A percentile compares a stretch with the other conserved stretches of the same genome.
These are phyloP conservation scores for Poliocrania exsul DNA, from an alignment of 2,797 vertebrate species.

Conservation along the genomic window DNA sequence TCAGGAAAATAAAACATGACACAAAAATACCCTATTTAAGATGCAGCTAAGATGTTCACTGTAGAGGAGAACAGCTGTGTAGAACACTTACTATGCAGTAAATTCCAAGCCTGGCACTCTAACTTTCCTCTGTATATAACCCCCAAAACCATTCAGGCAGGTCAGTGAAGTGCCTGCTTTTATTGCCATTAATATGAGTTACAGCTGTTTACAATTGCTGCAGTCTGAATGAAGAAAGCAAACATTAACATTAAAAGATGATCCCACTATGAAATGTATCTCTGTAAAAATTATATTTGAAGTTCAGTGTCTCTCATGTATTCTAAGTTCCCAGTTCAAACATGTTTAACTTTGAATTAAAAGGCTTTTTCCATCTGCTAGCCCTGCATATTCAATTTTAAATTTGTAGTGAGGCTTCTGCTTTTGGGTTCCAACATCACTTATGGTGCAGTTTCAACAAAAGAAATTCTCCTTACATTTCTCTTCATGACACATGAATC, in stretches of 20 bases:
- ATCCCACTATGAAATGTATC: not conserved
- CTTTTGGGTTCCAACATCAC: not conserved
- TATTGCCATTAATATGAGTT: not conserved
- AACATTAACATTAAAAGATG: not conserved
- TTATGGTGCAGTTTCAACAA: not conserved
- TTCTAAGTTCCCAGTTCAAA: constrained; percentile 13
- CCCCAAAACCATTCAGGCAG: not conserved
- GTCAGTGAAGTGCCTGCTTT: constrained; percentile 3
- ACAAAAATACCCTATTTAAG: not conserved
- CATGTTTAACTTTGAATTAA: not conserved
- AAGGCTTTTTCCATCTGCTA: constrained; percentile 3
- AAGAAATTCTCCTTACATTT: not conserved
- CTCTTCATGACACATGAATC: not conserved
- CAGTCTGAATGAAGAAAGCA: not conserved
- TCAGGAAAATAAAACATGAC: not conserved
- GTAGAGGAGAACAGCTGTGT: constrained; percentile 8
- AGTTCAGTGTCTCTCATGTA: not conserved
- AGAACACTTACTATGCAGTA: constrained; percentile 22
- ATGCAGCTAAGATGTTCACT: not conserved
- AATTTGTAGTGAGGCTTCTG: not conserved
- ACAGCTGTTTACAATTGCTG: constrained; percentile 4
- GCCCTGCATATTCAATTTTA: not conserved
- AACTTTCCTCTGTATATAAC: not conserved
- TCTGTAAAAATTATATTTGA: constrained; percentile 17
- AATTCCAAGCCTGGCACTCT: not conserved